These are phyloP conservation scores for Rutilus rutilus DNA, from an alignment of 2,113 vertebrate genomes.

Conservation along the genomic window DNA sequence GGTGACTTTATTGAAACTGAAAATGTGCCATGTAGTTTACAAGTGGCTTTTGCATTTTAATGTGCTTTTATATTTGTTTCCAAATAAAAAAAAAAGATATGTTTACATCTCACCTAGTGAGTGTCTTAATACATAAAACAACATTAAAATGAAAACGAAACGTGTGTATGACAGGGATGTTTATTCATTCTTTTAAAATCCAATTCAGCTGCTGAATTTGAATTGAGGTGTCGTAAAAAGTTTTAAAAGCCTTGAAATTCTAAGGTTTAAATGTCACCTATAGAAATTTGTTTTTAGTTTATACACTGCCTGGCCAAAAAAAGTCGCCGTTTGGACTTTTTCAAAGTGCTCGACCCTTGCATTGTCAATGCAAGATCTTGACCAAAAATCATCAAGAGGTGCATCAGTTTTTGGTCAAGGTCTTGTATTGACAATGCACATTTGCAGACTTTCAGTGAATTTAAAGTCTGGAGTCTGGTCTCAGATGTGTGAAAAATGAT, in stretches of 20 bases:
- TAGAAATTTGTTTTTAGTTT: neutral
- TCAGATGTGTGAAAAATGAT: too few relatives aligned
- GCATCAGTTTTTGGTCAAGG: too few relatives aligned
- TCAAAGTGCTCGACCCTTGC: too few relatives aligned
- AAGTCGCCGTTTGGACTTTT: too few relatives aligned
- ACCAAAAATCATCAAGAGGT: too few relatives aligned
- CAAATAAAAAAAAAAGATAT: conserved; percentile 51
- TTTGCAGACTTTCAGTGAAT: too few relatives aligned
- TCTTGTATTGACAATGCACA: too few relatives aligned
- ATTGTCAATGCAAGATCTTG: too few relatives aligned
- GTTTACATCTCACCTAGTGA: conserved; percentile 48
- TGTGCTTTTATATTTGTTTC: conserved; percentile 62
- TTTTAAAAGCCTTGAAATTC: neutral
- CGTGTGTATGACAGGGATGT: neutral
- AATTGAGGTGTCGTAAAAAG: neutral
- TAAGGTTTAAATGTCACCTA: neutral
- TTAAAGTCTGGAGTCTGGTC: too few relatives aligned
- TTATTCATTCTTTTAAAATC: neutral
- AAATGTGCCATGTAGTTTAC: conserved; percentile 58
- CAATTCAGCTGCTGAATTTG: neutral
- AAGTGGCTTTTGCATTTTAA: conserved; percentile 55
- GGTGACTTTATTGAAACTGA: conserved; percentile 46
- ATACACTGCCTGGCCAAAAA: neutral
- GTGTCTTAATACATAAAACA: conserved; percentile 8
- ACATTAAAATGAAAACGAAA: neutral